Base-by-base conservation (phyloP, 1,140 invertebrate species). In the Ceratosolen fusciceps region DNA sequence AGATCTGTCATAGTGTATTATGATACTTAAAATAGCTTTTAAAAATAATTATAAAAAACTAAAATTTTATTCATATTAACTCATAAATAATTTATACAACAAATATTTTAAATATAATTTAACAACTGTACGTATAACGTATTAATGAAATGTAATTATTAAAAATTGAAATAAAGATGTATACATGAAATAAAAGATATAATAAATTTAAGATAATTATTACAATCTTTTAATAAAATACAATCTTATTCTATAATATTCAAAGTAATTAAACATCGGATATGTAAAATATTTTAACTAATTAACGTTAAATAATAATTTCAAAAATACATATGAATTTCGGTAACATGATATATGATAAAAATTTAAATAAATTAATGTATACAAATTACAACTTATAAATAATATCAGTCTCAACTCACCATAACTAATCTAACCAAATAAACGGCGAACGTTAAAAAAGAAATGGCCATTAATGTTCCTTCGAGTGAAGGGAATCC, bases 391-490 rank as follows among this genome's bases (percentile, higher is more conserved):
- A 12, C 21, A 37, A 43, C 12, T n/a, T n/a, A n/a, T n/a, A n/a
- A n/a, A n/a, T n/a, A n/a, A n/a, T n/a, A n/a, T 43, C 1, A 39
- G 60, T 26, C 7, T 73, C 47, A 37, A 85, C 90, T 91, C 91
- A 96, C 95, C 92, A 95, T 91, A n/a, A 96, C 94, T 39, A 96
- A 89, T 87, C 95, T 95, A 34, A 96, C 93, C 19, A 96, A 91
- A 86, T 95, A 96, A 16, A 96, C 95, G 1, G 95, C 94, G 86
- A 96, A 96, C 1, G 95, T 96, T 12, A 96, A 89, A 87, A 96
- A 96, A 5, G 94, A 95, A 76, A 96, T 94, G 34, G 94, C 94
- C 92, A 96, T 93, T 34, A 96, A 88, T 0, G 95, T 93, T 52
- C 93, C 93, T 89, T 96, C 95, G 39, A 94, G 91, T 0, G 95